Base-by-base conservation (phyloP, 2,797 vertebrate genomes). In the Microcaecilia unicolor region DNA sequence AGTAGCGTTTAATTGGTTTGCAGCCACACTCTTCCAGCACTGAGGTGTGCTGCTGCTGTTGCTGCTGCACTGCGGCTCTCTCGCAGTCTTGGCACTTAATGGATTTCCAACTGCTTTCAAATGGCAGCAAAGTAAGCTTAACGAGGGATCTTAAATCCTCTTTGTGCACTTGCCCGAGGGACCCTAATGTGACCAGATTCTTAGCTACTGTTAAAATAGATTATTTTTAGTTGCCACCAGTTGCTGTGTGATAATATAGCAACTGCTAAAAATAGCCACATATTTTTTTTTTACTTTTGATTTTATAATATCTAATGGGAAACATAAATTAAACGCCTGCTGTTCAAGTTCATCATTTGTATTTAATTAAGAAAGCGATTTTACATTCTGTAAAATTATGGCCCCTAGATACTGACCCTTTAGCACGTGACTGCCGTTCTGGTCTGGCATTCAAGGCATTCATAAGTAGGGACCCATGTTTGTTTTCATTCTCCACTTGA, bases 51-150 rank as follows among this genome's bases (percentile, higher is more conserved):
- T 76, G 70, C 82, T 85, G 86, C 85, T 85, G 51, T 87, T 71
- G 73, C 70, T 76, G 70, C 82, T 85, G 86, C 85, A 85, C 51
- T 87, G 80, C 81, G 74, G 79, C 58, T 73, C 56, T 73, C 56
- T 58, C 51, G 22, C 42, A 15, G 55, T 55, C 55, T 72, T 62
- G 70, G 72, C 64, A 67, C 61, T 37, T 71, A 75, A 81, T 69
- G 71, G 74, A 71, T 70, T 67, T 68, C 53, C 76, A 61, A 54
- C 51, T 59, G 72, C 67, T 64, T 66, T 59, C 74, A 50, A 68
- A 71, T 31, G 55, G 62, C 64, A 67, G 74, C 65, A 70, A 67
- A 80, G 62, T 47, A 59, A 43, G 61, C 60, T 33, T 53, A 63
- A 22, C 21, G 26, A 31, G 40, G 29, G 41, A 58, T 22, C 61